A percentile compares a stretch with the other conserved stretches of the same genome.
These are phyloP conservation scores for Caenorhabditis sp. DNA, from an alignment of 2,888 invertebrate species.

Conservation along the genomic window DNA sequence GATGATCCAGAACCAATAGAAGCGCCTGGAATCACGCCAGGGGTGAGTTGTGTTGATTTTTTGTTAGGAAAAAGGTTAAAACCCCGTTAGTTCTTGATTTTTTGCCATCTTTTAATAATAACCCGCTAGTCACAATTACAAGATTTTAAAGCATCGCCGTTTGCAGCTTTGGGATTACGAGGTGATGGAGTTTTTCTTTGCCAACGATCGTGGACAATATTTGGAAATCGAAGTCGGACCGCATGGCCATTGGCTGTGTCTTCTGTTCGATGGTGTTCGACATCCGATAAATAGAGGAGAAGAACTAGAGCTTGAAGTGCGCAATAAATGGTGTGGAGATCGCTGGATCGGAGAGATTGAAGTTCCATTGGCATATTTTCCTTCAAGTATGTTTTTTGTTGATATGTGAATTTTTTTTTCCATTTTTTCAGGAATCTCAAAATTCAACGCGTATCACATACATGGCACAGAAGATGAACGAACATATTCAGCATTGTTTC, in stretches of 20 bases:
- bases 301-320: constrained; percentile 64
- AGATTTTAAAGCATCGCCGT: too few species aligned
- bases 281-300: constrained; percentile 72
- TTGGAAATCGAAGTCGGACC: constrained; percentile 74
- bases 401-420: background rate
- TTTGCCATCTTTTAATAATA: too few species aligned
- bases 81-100: too few species aligned
- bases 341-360: constrained; percentile 72
- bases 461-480: constrained; percentile 73
- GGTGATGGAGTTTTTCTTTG: constrained; percentile 75
- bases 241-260: constrained; percentile 73
- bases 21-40: constrained; percentile 59
- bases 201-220: constrained; percentile 73
- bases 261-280: constrained; percentile 72
- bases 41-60: constrained; percentile 30
- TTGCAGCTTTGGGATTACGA: constrained; percentile 69
- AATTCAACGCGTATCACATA: constrained; percentile 75
- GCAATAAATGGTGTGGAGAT: constrained; percentile 62
- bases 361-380: constrained; percentile 74
- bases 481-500: constrained; percentile 73
- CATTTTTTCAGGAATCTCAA: constrained; percentile 68
- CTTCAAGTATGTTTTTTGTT: constrained; percentile 62
- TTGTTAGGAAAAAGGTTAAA: too few species aligned
- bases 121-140: too few species aligned
- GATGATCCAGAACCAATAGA: constrained; percentile 68